Percentiles rank a stretch among this genome's conserved stretches.
Conservation (phyloP, 2,888 invertebrate species). For the Phortica okadai region DNA sequence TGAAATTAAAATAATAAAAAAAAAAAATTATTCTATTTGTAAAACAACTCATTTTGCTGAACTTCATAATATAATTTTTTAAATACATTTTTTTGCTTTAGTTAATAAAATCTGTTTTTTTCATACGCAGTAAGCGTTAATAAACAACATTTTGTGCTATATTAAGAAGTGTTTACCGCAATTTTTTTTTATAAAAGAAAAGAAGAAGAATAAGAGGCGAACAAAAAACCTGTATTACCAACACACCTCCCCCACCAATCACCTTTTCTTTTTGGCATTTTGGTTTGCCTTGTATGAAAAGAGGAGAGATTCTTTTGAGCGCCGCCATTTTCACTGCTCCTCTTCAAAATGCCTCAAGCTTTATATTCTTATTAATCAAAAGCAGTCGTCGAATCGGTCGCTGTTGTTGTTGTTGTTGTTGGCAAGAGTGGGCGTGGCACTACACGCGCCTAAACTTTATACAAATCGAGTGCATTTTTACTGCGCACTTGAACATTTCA, state of each 20-base stretch:
- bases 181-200: not conserved
- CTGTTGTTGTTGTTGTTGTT: not conserved
- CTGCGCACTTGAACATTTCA: slow-evolving; percentile 10
- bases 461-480: slow-evolving; percentile 9
- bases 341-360: not conserved
- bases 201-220: not conserved
- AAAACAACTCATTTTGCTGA: not conserved
- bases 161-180: slow-evolving; percentile 11
- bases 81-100: not conserved
- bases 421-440: not conserved
- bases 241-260: not conserved
- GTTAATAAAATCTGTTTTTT: not conserved
- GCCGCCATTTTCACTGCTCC: too few species aligned
- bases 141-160: slow-evolving; percentile 10
- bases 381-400: too few species aligned
- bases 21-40: not conserved
- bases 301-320: too few species aligned
- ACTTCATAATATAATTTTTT: not conserved
- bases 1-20: not conserved
- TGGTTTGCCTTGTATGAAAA: not conserved
- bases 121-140: not conserved
- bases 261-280: not conserved
- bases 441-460: not conserved
- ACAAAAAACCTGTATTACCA: not conserved
- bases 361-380: too few species aligned